These are phyloP conservation scores for Dolichoris vasculosae DNA, from an alignment of 1,140 invertebrate genomes.

Conservation along the genomic window DNA sequence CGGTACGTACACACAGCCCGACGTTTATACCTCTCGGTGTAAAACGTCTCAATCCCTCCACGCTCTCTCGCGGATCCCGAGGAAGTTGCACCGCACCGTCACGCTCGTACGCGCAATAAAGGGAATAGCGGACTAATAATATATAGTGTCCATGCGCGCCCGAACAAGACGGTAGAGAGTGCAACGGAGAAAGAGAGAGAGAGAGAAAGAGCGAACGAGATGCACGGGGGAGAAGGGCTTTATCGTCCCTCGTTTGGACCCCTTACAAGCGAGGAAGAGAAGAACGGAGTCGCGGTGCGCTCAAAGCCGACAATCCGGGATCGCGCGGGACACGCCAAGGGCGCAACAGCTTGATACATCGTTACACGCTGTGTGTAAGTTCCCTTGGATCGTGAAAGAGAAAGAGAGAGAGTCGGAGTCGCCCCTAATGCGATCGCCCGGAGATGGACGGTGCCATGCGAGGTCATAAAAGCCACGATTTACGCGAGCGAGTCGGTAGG, in stretches of 20 bases:
- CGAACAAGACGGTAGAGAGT: constrained; percentile 56
- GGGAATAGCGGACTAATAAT: constrained; percentile 59
- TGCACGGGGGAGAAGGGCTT: constrained; percentile 28
- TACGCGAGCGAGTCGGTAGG: constrained; percentile 54
- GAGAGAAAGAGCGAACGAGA: background rate
- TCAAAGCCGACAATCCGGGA: constrained; percentile 70
- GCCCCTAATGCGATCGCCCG: constrained; percentile 57
- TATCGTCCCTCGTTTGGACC: constrained; percentile 5
- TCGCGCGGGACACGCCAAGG: constrained; percentile 71
- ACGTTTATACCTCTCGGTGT: constrained; percentile 31
- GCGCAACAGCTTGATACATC: constrained; percentile 75
- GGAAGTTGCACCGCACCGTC: constrained; percentile 30
- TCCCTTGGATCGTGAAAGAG: background rate
- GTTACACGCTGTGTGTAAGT: constrained; percentile 70
- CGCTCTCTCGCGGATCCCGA: constrained; percentile 1
- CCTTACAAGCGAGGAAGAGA: background rate
- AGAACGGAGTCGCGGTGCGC: constrained; percentile 59
- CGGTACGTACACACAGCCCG: background rate
- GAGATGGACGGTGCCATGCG: constrained; percentile 54
- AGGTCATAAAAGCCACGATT: constrained; percentile 58
- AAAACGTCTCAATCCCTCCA: constrained; percentile 51
- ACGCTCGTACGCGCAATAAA: constrained; percentile 50
- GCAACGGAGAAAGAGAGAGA: background rate
- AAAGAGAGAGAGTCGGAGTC: background rate
- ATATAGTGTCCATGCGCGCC: constrained; percentile 71